Evolutionary conservation across 2,113 vertebrate genomes (phyloP), one percentile per base, ranked within the genome.

Genomic region (Motacilla tschutschensis): DNA sequence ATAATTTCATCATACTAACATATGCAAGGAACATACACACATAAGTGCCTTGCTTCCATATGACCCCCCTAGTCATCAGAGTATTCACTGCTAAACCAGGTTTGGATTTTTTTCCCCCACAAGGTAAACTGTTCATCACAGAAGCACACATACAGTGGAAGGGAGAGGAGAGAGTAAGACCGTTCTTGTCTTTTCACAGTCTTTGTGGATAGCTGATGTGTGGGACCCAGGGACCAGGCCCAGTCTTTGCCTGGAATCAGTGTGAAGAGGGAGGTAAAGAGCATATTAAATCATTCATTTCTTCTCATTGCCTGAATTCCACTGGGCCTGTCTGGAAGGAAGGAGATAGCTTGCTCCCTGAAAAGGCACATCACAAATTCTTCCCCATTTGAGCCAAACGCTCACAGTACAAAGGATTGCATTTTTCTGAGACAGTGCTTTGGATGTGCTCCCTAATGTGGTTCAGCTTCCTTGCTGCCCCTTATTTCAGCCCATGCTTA

Each of bases 401-500:
- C 22, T 78, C 58, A 3, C 21, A 79, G 53, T 44, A 77, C 71
- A 91, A 93, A 92, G 17, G 55, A 57, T 1, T 41, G 75, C n/a
- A 53, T 79, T 92, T 86, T 67, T 70, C 75, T 77, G 53, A 76
- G 55, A 70, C 55, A 60, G 50, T 38, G 72, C 60, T 87, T 88
- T 86, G 86, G 84, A 88, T 77, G 60, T 15, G 17, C 79, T 93
- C 53, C 57, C 57, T 82, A 63, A 79, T 66, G 81, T 88, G 84
- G 75, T 77, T 82, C 81, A 82, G 55, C 41, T 89, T 95, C 70
- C 41, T 94, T 20, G 54, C 41, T 91, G 87, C 57, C 36, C 80
- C 88, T 90, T 48, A 92, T 71, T 90, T 91, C 78, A 71, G 57
- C 71, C 79, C 72, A 36, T 53, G 88, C 72, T 93, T 90, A 93